Evolutionary conservation across 2,888 invertebrate genomes (phyloP).

Genomic region (Hydroisotoma schaefferi): DNA sequence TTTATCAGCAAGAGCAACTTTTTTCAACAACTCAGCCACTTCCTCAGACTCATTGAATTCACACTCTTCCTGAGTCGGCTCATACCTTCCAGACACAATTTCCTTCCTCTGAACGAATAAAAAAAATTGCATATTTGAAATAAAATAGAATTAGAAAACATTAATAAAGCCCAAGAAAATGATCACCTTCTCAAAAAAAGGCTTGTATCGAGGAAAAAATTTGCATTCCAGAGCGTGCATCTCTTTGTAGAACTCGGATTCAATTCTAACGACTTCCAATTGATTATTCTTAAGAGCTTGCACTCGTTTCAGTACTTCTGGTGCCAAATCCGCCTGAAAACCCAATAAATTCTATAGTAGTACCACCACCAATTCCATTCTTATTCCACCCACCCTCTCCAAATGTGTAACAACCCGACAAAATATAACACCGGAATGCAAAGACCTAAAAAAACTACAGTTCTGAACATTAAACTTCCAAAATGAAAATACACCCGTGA

Average conservation of each 20-base stretch:
- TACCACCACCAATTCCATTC: not conserved
- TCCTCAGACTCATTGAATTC: constrained; percentile 71
- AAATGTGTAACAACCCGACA: too few relatives aligned
- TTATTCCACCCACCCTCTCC: too few relatives aligned
- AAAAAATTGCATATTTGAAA: not conserved
- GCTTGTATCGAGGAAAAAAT: constrained; percentile 74
- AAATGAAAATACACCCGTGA: too few relatives aligned
- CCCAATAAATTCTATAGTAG: not conserved
- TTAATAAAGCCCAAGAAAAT: too few relatives aligned
- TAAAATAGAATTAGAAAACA: too few relatives aligned
- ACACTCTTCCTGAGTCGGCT: constrained; percentile 85
- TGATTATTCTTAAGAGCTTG: constrained; percentile 47
- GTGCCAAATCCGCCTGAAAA: constrained; percentile 24
- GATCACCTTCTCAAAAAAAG: constrained; percentile 79
- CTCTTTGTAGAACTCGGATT: constrained; percentile 78
- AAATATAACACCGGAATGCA: too few relatives aligned
- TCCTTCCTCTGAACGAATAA: not conserved
- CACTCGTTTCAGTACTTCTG: constrained; percentile 43
- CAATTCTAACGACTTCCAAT: constrained; percentile 44
- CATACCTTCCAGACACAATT: constrained; percentile 62
- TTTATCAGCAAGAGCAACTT: constrained; percentile 56
- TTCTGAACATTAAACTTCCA: too few relatives aligned
- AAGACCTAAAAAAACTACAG: too few relatives aligned
- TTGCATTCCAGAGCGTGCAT: constrained; percentile 90
- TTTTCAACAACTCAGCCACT: constrained; percentile 60